These are phyloP conservation scores for Meloidogyne chitwoodi DNA, from an alignment of 1,140 invertebrate genomes.

Conservation along the genomic window DNA sequence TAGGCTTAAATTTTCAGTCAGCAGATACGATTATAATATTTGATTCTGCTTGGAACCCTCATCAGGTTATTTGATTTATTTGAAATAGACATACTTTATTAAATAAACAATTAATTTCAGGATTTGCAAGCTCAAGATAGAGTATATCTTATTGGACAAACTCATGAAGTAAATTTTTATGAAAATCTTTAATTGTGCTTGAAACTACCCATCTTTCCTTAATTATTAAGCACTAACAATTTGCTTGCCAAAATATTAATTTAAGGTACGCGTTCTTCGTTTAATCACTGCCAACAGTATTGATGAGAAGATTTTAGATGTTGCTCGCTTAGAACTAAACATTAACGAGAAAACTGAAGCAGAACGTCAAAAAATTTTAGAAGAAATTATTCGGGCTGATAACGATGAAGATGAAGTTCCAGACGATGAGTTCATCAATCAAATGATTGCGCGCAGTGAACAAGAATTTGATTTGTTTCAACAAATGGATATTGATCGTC, in stretches of 20 bases:
- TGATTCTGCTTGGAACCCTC: conserved; percentile 99
- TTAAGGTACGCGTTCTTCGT: conserved; percentile 79
- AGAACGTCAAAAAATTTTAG: conserved; percentile 65
- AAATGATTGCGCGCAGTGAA: conserved; percentile 91
- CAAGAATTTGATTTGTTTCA: conserved; percentile 91
- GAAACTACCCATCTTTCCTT: too few relatives aligned
- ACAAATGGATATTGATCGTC: conserved; percentile 83
- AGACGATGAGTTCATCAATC: conserved; percentile 96
- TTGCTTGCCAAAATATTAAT: conserved; percentile 64
- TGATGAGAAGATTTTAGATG: conserved; percentile 92
- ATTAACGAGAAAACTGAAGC: conserved; percentile 97
- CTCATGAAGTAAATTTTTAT: conserved; percentile 62
- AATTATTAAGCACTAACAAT: conserved; percentile 63
- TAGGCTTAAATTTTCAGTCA: conserved; percentile 93
- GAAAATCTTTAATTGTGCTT: too few relatives aligned
- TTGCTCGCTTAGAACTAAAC: conserved; percentile 80
- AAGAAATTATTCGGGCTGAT: conserved; percentile 36
- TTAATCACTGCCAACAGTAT: conserved; percentile 98
- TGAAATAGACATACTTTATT: not conserved
- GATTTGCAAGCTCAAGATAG: conserved; percentile 97
- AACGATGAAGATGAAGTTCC: conserved; percentile 88
- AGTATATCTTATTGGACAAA: conserved; percentile 94
- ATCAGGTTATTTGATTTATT: conserved; percentile 62
- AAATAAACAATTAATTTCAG: conserved; percentile 60
- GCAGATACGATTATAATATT: conserved; percentile 98